Base-by-base conservation (phyloP, 2,888 invertebrate species). In the Andrena chrysosceles region DNA sequence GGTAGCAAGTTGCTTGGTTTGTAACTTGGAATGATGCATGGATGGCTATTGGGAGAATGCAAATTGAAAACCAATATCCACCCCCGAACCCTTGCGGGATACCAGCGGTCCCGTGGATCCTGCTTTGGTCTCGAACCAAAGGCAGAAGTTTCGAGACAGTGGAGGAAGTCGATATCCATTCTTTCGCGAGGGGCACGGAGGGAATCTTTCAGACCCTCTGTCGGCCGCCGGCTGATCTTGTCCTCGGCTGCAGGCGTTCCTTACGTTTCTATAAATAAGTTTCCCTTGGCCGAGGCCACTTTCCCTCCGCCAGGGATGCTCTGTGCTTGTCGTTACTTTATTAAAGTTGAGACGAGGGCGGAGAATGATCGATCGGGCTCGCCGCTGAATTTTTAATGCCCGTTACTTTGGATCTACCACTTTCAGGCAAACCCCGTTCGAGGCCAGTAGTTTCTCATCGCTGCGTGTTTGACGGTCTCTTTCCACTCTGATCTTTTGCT, bases 21-120 rank as follows among this genome's bases (percentile, higher is more conserved):
- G 81, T 85, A 84, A 86, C 81, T 85, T 76, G 78, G 79, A 83
- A 89, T 89, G 86, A 89, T 87, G 88, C 89, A 89, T 81, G 77
- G 82, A 42, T 85, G 84, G 86, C 85, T 88, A 89, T 86, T 77
- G 88, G 86, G 85, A 83, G 88, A 90, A 90, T 89, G 90, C 90
- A 92, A 92, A 92, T 92, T 90, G 90, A 92, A 92, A 92, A 91
- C 91, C 91, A 88, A 92, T 92, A 91, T 85, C 85, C 77, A 69
- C 72, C 74, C 77, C 82, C 64, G 79, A 79, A 67, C 85, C 83
- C 81, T 82, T 70, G 77, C 49, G 69, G 80, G 70, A 62, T 75
- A 66, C 54, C 67, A 13, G n/a, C 56, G 26, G 60, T 42, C 29
- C n/a, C 23, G 56, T 33, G 71, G 63, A 52, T 60, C 33, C 48